Evolutionary conservation across 2,113 vertebrate species (phyloP), one percentile per base, ranked within the genome.

Genomic region (Machaerirhynchus nigripectus): DNA sequence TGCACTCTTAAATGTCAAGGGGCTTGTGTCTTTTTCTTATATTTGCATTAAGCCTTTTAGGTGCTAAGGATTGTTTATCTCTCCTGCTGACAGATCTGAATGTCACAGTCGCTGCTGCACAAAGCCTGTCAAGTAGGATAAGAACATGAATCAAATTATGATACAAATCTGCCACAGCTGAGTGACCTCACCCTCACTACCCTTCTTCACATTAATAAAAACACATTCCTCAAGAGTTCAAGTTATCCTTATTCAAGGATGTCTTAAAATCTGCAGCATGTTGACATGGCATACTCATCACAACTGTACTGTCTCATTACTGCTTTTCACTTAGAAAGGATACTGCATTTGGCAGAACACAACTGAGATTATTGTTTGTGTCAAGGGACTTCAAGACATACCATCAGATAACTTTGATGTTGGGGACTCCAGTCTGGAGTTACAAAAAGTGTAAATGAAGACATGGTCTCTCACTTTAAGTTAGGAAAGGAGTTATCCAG

Each of bases 1-100:
- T 69, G 50, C 59, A 50, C 16, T 80, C 90, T 65, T 64, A 76
- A 88, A 92, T 92, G 75, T 77, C 63, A 92, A 80, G 55, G 63
- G 49, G 18, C 35, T 60, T 79, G 14, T 90, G 42, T 70, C 73
- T 74, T 91, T 94, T 67, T 81, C 81, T 80, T 77, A 27, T 61
- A 90, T 80, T 93, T 94, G 63, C 55, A 49, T 90, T 56, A 90
- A 85, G 55, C 67, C 57, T 90, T 96, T 83, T 70, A 92, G 85
- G 59, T 90, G 71, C 71, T 94, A 83, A 90, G 59, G 78, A 65
- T 10, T 91, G 82, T 93, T 95, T 95, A 74, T 91, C 88, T 91
- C 57, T 95, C 40, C 88, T 79, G 61, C 74, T 90, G 92, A 85
- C 78, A 83, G 57, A 83, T 79, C 67, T 83, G 75, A 90, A 73